phyloP scores from a whole-genome alignment of 2,888 invertebrate species.

The Orthosia cruda region DNA sequence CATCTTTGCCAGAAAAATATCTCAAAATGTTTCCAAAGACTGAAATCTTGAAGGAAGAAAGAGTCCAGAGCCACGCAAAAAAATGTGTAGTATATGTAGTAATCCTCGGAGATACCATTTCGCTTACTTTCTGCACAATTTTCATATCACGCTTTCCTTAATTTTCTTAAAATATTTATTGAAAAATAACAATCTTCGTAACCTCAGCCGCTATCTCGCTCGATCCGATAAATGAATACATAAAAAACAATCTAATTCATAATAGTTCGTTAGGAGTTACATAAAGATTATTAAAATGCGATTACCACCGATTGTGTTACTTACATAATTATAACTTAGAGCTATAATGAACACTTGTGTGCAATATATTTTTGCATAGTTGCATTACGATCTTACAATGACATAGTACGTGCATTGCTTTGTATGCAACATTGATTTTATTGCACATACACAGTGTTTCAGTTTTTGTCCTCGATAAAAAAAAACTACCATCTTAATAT shows the following conservation, averaged over 20 bases:
- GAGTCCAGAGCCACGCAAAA: neutral
- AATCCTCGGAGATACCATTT: neutral
- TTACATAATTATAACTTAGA: slow-evolving; percentile 50
- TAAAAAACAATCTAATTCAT: neutral
- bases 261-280: slow-evolving; percentile 19
- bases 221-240: neutral
- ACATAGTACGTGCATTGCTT: slow-evolving; percentile 47
- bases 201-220: neutral
- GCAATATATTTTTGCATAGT: slow-evolving; percentile 59
- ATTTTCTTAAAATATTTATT: neutral
- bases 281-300: slow-evolving; percentile 51
- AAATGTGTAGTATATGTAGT: neutral
- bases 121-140: neutral
- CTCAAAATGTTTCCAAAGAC: neutral
- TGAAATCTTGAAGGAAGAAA: neutral
- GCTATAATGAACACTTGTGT: slow-evolving; percentile 41
- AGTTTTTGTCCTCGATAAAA: slow-evolving; percentile 11
- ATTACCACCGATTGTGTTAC: slow-evolving; percentile 45
- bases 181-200: neutral
- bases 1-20: neutral
- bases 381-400: slow-evolving; percentile 53
- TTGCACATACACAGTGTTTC: slow-evolving; percentile 13
- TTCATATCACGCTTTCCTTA: neutral
- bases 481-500: neutral
- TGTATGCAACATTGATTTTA: slow-evolving; percentile 29